Base-by-base conservation (phyloP, 2,797 vertebrate species). In the Amazona finschi region DNA sequence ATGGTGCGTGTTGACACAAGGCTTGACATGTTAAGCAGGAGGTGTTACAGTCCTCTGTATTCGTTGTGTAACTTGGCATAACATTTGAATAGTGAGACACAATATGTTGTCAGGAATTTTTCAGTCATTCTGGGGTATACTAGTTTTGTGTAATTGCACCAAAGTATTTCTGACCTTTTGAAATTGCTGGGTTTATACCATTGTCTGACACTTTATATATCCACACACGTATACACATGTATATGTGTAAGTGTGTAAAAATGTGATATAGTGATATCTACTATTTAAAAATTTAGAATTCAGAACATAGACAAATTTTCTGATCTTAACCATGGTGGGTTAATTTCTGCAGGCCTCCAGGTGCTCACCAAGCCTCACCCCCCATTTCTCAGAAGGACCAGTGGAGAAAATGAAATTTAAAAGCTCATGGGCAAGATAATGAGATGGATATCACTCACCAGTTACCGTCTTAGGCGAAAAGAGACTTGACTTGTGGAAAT, bases 11-110 rank as follows among this genome's bases (percentile, higher is more conserved):
- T 87, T 85, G 78, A 89, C 89, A 87, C 10, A 78, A 93, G 72
- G 43, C 79, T 93, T 93, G 71, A 92, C 87, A 77, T 30, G 52
- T 92, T 88, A 94, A 92, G 33, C 67, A 77, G 67, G 28, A 95
- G 31, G 12, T 89, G 41, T 57, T 80, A 38, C 18, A 62, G 25
- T 75, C 44, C 44, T 76, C 33, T 83, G 18, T 33, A 33, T 12
- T 22, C 20, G 36, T 57, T 47, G 50, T 61, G 66, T 77, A 73
- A 83, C 77, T 77, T 92, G 76, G 82, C 70, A 71, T 67, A 89
- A n/a, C 50, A 58, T 91, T 91, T 91, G 46, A 93, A 80, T 58
- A 55, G 43, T 38, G 76, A 74, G 57, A 87, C 61, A 85, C 47
- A 71, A 28, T 55, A 58, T 8, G 11, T 25, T 92, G 39, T 36